Evolutionary conservation across 2,888 invertebrate species (phyloP).

Genomic region (Clunio marinus): DNA sequence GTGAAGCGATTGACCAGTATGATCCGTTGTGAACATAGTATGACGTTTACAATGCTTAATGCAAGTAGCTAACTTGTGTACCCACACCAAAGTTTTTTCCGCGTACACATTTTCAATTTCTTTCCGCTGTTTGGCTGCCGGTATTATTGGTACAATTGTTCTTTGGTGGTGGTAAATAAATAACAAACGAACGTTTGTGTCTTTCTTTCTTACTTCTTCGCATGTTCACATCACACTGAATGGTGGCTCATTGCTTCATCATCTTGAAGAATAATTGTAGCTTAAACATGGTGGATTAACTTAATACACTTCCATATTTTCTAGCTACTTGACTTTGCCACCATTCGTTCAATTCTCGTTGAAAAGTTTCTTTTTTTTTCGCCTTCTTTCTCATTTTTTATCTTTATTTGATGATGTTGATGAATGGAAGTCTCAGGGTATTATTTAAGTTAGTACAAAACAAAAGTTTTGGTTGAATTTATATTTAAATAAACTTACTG

Average conservation of each 20-base stretch:
- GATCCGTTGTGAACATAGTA: not conserved
- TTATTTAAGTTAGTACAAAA: too few species aligned
- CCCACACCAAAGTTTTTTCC: not conserved
- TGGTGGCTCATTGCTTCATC: constrained; percentile 7
- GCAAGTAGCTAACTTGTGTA: constrained; percentile 12
- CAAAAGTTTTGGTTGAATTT: too few species aligned
- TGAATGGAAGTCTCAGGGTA: too few species aligned
- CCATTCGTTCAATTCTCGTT: not conserved
- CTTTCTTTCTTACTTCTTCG: too few species aligned
- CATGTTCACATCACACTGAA: not conserved
- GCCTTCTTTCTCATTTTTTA: too few species aligned
- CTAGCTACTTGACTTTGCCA: not conserved
- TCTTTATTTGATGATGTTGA: too few species aligned
- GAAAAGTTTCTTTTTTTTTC: too few species aligned
- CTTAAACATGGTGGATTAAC: constrained; percentile 21
- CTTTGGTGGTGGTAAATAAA: constrained; percentile 1
- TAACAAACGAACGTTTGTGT: not conserved
- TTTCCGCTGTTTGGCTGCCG: not conserved
- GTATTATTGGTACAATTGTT: constrained; percentile 30
- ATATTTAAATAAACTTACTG: too few species aligned
- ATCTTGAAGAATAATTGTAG: not conserved
- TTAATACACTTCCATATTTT: not conserved
- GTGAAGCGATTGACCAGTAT: not conserved
- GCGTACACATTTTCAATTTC: not conserved
- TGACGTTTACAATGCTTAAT: constrained; percentile 5